phyloP scores from a whole-genome alignment of 1,140 invertebrate species.

The Phocides pigmalion region DNA sequence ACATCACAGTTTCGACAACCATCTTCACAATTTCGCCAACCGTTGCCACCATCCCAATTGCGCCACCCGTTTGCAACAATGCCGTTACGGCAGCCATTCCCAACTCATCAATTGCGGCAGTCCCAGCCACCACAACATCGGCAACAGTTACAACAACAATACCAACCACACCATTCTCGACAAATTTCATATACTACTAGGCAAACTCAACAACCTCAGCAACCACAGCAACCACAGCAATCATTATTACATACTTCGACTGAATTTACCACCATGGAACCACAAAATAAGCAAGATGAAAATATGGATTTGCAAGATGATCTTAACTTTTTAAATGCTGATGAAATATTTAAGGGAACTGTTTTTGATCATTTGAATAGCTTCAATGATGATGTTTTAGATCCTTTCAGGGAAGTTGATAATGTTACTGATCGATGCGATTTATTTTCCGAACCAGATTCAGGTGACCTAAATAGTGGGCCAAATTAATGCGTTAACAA shows the following conservation, averaged over 20 bases:
- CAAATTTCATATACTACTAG: not conserved
- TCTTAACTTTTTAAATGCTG: constrained; percentile 21
- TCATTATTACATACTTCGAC: not conserved
- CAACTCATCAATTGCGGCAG: not conserved
- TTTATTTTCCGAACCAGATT: not conserved
- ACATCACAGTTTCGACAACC: constrained; percentile 8
- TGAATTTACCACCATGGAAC: not conserved
- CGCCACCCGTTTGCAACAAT: not conserved
- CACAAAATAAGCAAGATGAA: not conserved
- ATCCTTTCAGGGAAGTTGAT: too few species aligned
- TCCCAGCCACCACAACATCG: not conserved
- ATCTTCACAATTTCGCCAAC: not conserved
- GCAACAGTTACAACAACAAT: not conserved
- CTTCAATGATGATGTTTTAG: constrained; percentile 4
- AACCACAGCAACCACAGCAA: constrained; percentile 2
- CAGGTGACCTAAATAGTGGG: not conserved
- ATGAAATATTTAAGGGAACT: constrained; percentile 27
- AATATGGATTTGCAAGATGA: not conserved
- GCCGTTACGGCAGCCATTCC: not conserved
- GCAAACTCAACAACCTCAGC: not conserved
- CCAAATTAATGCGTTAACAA: not conserved
- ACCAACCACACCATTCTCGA: not conserved
- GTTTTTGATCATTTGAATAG: constrained; percentile 27
- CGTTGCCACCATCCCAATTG: not conserved
- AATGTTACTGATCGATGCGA: not conserved